These are phyloP conservation scores for Erebia ligea DNA, from an alignment of 2,888 invertebrate species.

Conservation along the genomic window DNA sequence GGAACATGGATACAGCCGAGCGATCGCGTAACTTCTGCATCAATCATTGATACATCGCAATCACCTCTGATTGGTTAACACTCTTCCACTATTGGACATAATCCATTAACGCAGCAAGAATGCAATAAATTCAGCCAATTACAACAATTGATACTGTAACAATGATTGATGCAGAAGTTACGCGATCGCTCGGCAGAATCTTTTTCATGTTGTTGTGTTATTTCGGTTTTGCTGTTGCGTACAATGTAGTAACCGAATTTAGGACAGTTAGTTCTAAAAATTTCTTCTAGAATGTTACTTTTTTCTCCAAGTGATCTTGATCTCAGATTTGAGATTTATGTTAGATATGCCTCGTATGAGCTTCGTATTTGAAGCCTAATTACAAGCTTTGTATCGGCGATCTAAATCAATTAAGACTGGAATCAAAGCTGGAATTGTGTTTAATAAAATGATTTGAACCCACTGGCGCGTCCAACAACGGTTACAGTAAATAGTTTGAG, in stretches of 20 bases:
- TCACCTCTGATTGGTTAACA: too few relatives aligned
- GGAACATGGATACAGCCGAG: too few relatives aligned
- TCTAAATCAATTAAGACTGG: not conserved
- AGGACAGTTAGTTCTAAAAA: not conserved
- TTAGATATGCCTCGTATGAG: not conserved
- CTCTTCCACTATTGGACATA: too few relatives aligned
- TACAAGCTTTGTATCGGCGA: not conserved
- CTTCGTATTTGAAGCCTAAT: not conserved
- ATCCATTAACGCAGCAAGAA: too few relatives aligned
- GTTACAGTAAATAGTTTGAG: constrained; percentile 33
- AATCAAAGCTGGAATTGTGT: constrained; percentile 1
- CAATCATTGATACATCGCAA: too few relatives aligned
- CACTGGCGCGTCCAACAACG: constrained; percentile 35
- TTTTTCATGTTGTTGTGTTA: too few relatives aligned
- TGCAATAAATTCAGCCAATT: too few relatives aligned
- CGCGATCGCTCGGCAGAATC: too few relatives aligned
- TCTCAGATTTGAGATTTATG: not conserved
- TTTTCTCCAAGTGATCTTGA: not conserved
- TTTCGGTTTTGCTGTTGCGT: too few relatives aligned
- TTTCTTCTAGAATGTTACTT: not conserved
- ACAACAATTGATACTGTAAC: too few relatives aligned
- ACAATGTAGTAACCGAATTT: not conserved
- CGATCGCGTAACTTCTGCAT: too few relatives aligned
- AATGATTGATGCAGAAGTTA: too few relatives aligned
- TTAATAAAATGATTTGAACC: constrained; percentile 28